A percentile compares a stretch with the other conserved stretches of the same genome.
phyloP scores from a whole-genome alignment of 1,140 invertebrate genomes.

The Caenorhabditis briggsae region DNA sequence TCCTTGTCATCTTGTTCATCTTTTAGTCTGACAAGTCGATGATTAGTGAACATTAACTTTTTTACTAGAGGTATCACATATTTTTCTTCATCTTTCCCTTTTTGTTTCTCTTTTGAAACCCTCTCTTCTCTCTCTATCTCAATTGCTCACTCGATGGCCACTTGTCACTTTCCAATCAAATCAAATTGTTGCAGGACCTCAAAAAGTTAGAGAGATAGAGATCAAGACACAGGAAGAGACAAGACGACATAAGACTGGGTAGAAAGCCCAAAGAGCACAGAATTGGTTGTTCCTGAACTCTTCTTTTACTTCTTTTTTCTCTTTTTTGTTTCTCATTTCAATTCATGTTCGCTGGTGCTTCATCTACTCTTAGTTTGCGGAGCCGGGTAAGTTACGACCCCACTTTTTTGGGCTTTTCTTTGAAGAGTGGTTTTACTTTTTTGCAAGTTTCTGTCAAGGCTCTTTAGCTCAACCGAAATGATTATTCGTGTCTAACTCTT shows the following conservation, averaged over 20 bases:
- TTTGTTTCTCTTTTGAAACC: neutral
- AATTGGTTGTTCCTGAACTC: conserved; percentile 12
- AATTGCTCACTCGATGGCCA: conserved; percentile 20
- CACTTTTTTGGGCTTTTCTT: neutral
- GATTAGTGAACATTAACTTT: conserved; percentile 44
- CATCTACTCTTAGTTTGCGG: conserved; percentile 27
- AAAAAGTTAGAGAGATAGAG: conserved; percentile 14
- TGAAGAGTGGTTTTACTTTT: too few species aligned
- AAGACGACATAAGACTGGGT: neutral
- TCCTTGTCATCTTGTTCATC: neutral
- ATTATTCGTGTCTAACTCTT: too few species aligned
- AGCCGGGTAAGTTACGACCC: conserved; percentile 19
- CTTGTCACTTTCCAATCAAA: conserved; percentile 45
- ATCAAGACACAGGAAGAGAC: conserved; percentile 25
- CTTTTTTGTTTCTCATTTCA: neutral
- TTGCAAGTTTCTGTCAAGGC: too few species aligned
- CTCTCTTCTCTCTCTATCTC: neutral
- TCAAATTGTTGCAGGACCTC: conserved; percentile 48
- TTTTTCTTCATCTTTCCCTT: neutral
- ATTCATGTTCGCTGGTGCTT: conserved; percentile 49
- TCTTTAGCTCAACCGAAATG: too few species aligned
- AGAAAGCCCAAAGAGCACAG: conserved; percentile 43
- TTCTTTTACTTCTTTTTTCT: neutral
- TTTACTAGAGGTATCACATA: conserved; percentile 11
- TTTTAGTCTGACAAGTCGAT: neutral